Base-by-base conservation (phyloP, 2,797 vertebrate genomes). In the Oreortyx pictus region DNA sequence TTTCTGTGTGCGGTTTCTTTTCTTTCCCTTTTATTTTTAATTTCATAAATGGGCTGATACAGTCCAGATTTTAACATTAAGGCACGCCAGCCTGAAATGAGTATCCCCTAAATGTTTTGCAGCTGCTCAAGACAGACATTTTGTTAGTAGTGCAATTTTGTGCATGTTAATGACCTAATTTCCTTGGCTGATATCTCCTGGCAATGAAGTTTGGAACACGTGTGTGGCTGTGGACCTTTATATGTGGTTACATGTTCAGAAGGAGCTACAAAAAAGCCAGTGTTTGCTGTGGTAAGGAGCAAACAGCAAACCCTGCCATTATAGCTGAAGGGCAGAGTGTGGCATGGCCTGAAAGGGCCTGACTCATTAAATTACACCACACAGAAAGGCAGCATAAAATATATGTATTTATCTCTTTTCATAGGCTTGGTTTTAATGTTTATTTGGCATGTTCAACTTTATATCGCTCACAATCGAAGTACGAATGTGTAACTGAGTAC, bases 391-490 rank as follows among this genome's bases (percentile, higher is more conserved):
- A 84, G 22, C 6, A 2, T 66, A 31, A 86, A 88, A 41, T 52
- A 25, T 16, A 14, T 25, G 54, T 57, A 9, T 24, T 57, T 89
- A 35, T 7, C n/a, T 79, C 20, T 60, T 88, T 81, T 54, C 18
- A 6, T 41, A 2, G 0, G 0, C 2, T 52, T 64, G 11, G 9
- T 37, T 92, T 70, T 64, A 76, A 15, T 72, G 43, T 31, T 47
- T 6, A 20, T 59, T 54, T 57, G 64, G 39, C 7, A 3, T 18
- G 39, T 52, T 72, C 68, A 67, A 31, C 27, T 75, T 1, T 27
- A 0, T 29, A 5, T 56, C 0, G 0, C 27, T 92, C 20, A 3
- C 3, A 2, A 14, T n/a, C 20, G n/a, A 65, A 81, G 31, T 2
- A 2, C 15, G 49, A n/a, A 0, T 31, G 17, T 76, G 52, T 54